Evolutionary conservation across 2,888 invertebrate genomes (phyloP), one percentile per base, ranked within the genome.

Genomic region (Sinotaia quadrata): DNA sequence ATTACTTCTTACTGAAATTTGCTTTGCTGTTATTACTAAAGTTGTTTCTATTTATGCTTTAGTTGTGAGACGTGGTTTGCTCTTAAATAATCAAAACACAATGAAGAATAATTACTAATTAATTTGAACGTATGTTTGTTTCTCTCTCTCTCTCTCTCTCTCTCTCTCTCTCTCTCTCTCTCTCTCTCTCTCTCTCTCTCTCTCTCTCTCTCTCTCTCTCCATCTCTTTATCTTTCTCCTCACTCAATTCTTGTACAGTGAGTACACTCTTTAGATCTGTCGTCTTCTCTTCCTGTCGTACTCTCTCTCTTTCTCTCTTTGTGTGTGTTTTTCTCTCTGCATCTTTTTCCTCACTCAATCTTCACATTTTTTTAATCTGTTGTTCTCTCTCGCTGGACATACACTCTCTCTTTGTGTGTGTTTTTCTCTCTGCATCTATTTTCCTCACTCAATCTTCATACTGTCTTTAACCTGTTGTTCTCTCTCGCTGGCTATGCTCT

Each of bases 391-490:
- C 31, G 8, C 24, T 7, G 31, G 21, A n/a, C 18, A 12, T 31
- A 33, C 60, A 21, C 44, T 47, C 60, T 60, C 47, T 44, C 44
- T 60, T 47, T 60, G 29, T 60, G 44, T 31, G n/a, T 60, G 44
- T 60, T 33, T 47, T 21, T 60, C 60, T 60, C 27, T 60, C 60
- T 29, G 4, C n/a, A n/a, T n/a, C n/a, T n/a, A n/a, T n/a, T n/a
- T n/a, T n/a, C n/a, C n/a, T n/a, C n/a, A n/a, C n/a, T n/a, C n/a
- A n/a, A n/a, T n/a, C n/a, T n/a, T n/a, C n/a, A n/a, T n/a, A n/a
- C n/a, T n/a, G n/a, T n/a, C n/a, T n/a, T n/a, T n/a, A n/a, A n/a
- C n/a, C n/a, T n/a, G n/a, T n/a, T n/a, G n/a, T n/a, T n/a, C n/a
- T n/a, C n/a, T n/a, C n/a, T n/a, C n/a, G n/a, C n/a, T 54, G 31